phyloP scores from a whole-genome alignment of 1,140 invertebrate genomes.

The Mesaphorura yosii region DNA sequence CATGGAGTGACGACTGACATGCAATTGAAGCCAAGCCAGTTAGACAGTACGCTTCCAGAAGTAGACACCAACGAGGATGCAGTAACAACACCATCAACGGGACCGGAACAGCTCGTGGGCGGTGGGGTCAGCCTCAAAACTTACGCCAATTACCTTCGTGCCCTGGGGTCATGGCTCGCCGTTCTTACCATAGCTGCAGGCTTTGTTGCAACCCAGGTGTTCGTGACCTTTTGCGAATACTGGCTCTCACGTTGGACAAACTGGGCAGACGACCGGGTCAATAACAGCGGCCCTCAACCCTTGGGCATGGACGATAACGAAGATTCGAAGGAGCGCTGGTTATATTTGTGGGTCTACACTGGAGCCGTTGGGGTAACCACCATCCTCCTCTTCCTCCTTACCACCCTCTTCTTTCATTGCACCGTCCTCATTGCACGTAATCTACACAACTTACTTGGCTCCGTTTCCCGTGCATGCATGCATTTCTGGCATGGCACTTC shows the following conservation, averaged over 20 bases:
- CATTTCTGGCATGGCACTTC: neutral
- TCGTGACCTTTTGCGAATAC: conserved; percentile 7
- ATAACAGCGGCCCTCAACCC: neutral
- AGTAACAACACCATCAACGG: too few relatives aligned
- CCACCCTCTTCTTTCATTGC: conserved; percentile 59
- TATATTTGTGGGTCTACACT: conserved; percentile 13
- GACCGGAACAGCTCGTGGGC: too few relatives aligned
- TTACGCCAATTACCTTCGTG: too few relatives aligned
- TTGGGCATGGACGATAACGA: conserved; percentile 2
- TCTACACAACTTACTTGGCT: conserved; percentile 50
- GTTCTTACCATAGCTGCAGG: too few relatives aligned
- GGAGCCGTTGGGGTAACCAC: neutral
- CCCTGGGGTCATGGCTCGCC: too few relatives aligned
- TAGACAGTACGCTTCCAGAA: too few relatives aligned
- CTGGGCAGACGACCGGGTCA: neutral
- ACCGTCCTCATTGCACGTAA: conserved; percentile 65
- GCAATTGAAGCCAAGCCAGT: too few relatives aligned
- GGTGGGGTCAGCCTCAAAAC: too few relatives aligned
- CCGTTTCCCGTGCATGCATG: neutral
- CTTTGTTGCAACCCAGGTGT: conserved; percentile 5
- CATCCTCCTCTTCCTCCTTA: neutral
- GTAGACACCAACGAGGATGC: too few relatives aligned
- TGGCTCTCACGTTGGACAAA: conserved; percentile 9
- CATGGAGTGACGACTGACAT: too few relatives aligned
- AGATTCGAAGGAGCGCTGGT: too few relatives aligned